Percentiles rank a stretch among this genome's conserved stretches.
Evolutionary conservation across 2,113 vertebrate species (phyloP).

Genomic region (Gila orcuttii): DNA sequence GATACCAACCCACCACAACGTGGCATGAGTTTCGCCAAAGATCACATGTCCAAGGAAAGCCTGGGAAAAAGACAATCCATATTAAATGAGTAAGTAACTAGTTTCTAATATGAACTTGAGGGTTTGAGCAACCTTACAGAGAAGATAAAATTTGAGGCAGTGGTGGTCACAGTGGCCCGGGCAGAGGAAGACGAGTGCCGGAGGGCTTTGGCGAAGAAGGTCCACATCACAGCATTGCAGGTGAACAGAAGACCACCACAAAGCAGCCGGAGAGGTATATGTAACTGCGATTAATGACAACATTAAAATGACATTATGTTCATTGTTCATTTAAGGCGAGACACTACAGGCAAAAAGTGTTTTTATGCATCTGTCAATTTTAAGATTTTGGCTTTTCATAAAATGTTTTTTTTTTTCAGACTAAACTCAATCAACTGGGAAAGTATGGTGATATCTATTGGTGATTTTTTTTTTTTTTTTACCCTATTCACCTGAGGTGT

Average conservation of each 20-base stretch:
- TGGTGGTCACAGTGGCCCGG: conserved; percentile 84
- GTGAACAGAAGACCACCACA: conserved; percentile 77
- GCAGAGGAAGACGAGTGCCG: conserved; percentile 86
- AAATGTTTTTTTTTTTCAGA: too few relatives aligned
- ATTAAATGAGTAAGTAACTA: neutral
- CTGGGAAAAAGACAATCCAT: conserved; percentile 66
- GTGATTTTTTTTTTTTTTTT: too few relatives aligned
- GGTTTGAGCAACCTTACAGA: conserved; percentile 79
- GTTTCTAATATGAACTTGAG: neutral
- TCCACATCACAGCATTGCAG: conserved; percentile 91
- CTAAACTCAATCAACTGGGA: too few relatives aligned
- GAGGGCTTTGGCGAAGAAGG: conserved; percentile 90
- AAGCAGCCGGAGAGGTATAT: conserved; percentile 73
- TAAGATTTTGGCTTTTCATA: too few relatives aligned
- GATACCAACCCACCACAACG: conserved; percentile 89
- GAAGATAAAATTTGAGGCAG: conserved; percentile 87
- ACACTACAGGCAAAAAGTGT: too few relatives aligned
- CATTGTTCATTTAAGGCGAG: neutral
- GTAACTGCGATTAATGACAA: conserved; percentile 72
- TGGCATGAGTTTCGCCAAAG: conserved; percentile 82
- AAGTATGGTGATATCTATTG: too few relatives aligned
- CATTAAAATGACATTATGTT: neutral
- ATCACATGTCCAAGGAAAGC: conserved; percentile 85
- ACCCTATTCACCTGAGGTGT: too few relatives aligned
- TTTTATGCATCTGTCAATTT: too few relatives aligned